Percentiles rank a stretch among this genome's conserved stretches.
Evolutionary conservation across 92 coral and sea anemone species (phyloP).

Genomic region (Umimayanthus chanpuru): DNA sequence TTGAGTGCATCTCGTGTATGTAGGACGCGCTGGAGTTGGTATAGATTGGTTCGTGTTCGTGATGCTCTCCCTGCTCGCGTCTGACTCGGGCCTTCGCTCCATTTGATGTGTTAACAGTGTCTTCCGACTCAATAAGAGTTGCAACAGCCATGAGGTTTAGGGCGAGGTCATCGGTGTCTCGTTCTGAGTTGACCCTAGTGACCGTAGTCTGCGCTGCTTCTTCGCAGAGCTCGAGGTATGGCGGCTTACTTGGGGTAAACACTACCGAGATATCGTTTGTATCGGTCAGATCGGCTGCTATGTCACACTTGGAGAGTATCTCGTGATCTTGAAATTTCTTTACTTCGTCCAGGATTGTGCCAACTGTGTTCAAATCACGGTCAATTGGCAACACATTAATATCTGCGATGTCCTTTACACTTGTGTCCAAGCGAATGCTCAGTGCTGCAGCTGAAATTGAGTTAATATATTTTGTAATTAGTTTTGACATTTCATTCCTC

Average conservation of each 20-base stretch:
- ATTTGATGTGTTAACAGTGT: constrained; percentile 6
- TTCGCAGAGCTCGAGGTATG: constrained; percentile 54
- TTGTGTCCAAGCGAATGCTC: constrained; percentile 77
- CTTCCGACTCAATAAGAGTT: constrained; percentile 45
- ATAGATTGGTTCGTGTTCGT: constrained; percentile 50
- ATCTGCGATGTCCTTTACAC: constrained; percentile 64
- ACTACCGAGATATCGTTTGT: constrained; percentile 77
- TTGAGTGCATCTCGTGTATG: constrained; percentile 4
- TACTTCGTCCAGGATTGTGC: constrained; percentile 52
- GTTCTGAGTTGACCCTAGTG: constrained; percentile 61
- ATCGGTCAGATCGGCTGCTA: constrained; percentile 76
- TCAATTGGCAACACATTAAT: constrained; percentile 33
- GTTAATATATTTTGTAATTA: too few relatives aligned
- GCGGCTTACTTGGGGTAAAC: constrained; percentile 57
- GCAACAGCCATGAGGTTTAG: constrained; percentile 75
- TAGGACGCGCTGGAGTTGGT: constrained; percentile 28
- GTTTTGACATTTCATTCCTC: too few relatives aligned
- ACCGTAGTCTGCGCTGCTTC: constrained; percentile 64
- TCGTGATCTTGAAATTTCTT: constrained; percentile 52
- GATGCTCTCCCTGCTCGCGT: constrained; percentile 17
- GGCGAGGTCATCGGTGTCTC: constrained; percentile 53
- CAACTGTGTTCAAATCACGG: constrained; percentile 62
- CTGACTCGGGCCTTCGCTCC: constrained; percentile 2
- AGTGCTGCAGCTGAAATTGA: constrained; percentile 62
- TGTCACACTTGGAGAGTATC: constrained; percentile 54